phyloP scores from a whole-genome alignment of 2,797 vertebrate species.

The Hemibagrus guttatus region DNA sequence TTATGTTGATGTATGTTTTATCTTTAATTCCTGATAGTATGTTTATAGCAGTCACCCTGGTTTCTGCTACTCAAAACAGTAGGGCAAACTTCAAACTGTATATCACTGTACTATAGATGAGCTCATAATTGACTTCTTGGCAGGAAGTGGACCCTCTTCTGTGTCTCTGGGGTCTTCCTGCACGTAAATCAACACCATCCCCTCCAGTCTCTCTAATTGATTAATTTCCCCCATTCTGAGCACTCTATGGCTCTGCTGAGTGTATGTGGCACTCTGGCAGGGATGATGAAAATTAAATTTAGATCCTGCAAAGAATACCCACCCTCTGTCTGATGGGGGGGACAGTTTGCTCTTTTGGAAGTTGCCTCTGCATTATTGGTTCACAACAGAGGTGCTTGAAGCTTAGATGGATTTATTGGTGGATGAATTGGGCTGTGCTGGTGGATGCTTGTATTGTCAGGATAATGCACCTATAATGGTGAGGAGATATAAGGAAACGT shows the following conservation, averaged over 20 bases:
- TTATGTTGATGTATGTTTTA: background rate
- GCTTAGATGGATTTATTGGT: conserved; percentile 26
- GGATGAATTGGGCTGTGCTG: conserved; percentile 8
- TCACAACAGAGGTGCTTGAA: background rate
- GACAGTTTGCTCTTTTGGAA: background rate
- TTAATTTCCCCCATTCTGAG: background rate
- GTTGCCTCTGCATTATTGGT: conserved; percentile 5
- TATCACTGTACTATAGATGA: background rate
- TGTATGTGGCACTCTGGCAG: background rate
- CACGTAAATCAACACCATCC: background rate
- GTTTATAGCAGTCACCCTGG: background rate
- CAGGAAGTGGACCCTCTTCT: background rate
- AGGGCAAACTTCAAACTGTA: background rate
- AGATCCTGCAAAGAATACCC: background rate
- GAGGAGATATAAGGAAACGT: conserved; percentile 14
- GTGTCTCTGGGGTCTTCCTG: background rate
- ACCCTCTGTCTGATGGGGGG: background rate
- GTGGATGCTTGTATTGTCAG: conserved; percentile 31
- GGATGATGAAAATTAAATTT: background rate
- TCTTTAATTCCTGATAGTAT: background rate
- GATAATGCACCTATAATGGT: conserved; percentile 31
- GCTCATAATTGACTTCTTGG: background rate
- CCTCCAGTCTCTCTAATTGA: background rate
- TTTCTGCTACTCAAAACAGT: background rate
- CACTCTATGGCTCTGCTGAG: background rate